Evolutionary conservation across 2,888 invertebrate genomes (phyloP), one percentile per base, ranked within the genome.

Genomic region (Agonum fuliginosum): DNA sequence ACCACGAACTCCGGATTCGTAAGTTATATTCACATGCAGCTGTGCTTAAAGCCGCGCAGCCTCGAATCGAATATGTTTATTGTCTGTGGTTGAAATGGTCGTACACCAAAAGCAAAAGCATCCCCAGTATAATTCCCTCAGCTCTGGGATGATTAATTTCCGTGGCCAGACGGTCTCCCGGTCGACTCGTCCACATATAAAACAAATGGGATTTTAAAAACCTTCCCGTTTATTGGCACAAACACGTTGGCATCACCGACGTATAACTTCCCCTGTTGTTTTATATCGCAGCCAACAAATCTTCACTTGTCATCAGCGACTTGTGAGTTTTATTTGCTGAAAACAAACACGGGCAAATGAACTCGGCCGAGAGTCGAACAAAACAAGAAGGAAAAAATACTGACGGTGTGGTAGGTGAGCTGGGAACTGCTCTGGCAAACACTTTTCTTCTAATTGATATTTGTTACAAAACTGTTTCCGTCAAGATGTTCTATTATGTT

Each of bases 341-440:
- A 75, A 75, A 75, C 75, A 75, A 72, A 73, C 75, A 75, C 75
- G 75, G 75, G 75, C 75, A 75, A 75, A 75, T 41, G 75, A 75
- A 75, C 75, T 67, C 58, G 58, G 17, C 24, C 24, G 54, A 54
- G 24, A 54, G 54, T 14, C 30, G 27, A 62, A 62, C n/a, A 27
- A 62, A 62, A 62, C 58, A 62, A 30, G 30, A 14, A 62, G 12
- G 27, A 62, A 62, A 62, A 62, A 30, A 62, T 62, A 54, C 24
- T 54, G 54, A 22, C 22, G n/a, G 22, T n/a, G n/a, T n/a, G n/a
- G n/a, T n/a, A n/a, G n/a, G n/a, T n/a, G n/a, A n/a, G n/a, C n/a
- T n/a, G n/a, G n/a, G n/a, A n/a, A n/a, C 54, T 54, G 10, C 24
- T 10, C 19, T 1, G 10, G 10, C 22, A 22, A 20, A 20, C 14